Conservation (phyloP, 2,888 invertebrate genomes). For the Phyllotreta cruciferae region DNA sequence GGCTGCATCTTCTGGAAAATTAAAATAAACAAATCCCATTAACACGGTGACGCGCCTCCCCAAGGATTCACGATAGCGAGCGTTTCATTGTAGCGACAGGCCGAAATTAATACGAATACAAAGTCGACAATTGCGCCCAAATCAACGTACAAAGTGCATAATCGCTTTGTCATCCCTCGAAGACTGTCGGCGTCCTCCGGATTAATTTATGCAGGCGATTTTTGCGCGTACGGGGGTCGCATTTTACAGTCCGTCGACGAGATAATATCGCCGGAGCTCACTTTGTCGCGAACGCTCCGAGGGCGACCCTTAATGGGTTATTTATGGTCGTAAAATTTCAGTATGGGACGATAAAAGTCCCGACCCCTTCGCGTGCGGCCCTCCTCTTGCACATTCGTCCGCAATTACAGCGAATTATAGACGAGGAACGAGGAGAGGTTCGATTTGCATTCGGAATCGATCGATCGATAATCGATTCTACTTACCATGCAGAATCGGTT, state of each 20-base stretch:
- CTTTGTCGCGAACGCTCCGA: conserved; percentile 37
- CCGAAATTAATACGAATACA: too few species aligned
- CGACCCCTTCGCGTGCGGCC: conserved; percentile 32
- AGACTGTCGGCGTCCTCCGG: conserved; percentile 21
- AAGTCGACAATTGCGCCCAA: too few species aligned
- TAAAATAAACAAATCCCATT: too few species aligned
- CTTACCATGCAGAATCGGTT: too few species aligned
- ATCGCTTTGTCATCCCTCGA: conserved; percentile 12
- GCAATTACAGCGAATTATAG: conserved; percentile 27
- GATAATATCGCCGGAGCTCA: conserved; percentile 49
- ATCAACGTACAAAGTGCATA: neutral
- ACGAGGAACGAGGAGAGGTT: neutral
- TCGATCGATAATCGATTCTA: too few species aligned
- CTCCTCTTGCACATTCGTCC: conserved; percentile 25
- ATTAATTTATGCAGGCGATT: conserved; percentile 33
- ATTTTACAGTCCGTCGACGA: conserved; percentile 39
- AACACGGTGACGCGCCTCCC: too few species aligned
- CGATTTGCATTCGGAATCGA: too few species aligned
- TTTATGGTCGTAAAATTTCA: conserved; percentile 54
- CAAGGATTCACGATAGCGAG: too few species aligned
- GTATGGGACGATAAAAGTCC: conserved; percentile 34
- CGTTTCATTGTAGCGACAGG: too few species aligned
- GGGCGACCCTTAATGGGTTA: conserved; percentile 55
- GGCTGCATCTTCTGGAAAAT: too few species aligned
- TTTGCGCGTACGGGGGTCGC: conserved; percentile 28